Percentiles rank a stretch among this genome's conserved stretches.
Conservation (phyloP, 1,140 invertebrate genomes). For the Heliconius nattereri region DNA sequence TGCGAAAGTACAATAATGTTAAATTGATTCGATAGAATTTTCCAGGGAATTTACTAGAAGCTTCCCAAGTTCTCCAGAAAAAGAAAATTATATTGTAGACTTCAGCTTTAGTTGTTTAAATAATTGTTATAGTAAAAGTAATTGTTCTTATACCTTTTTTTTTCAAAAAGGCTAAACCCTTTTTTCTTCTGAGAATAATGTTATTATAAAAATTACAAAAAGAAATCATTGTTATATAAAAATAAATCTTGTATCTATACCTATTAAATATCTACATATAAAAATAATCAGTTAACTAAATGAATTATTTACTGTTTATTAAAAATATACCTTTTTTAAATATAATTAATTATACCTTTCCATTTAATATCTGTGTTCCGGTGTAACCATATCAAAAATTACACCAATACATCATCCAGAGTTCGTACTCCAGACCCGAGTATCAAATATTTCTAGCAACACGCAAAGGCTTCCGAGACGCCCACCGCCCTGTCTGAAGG, state of each 20-base stretch:
- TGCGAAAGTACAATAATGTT: slow-evolving; percentile 22
- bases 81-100: background rate
- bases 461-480: slow-evolving; percentile 59
- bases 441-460: slow-evolving; percentile 38
- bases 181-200: background rate
- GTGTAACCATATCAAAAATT: background rate
- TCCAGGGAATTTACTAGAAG: background rate
- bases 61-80: background rate
- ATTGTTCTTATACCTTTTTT: background rate
- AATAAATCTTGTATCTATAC: no score
- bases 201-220: background rate
- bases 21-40: slow-evolving; percentile 21
- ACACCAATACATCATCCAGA: slow-evolving; percentile 27
- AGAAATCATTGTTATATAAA: background rate
- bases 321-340: background rate
- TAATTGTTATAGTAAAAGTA: background rate
- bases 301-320: no score
- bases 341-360: background rate
- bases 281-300: no score
- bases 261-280: no score
- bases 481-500: slow-evolving; percentile 67
- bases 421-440: slow-evolving; percentile 36
- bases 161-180: background rate
- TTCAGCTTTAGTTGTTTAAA: background rate
- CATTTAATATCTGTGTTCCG: background rate